These are phyloP conservation scores for Dasypolia templi DNA, from an alignment of 2,888 invertebrate genomes.

Conservation along the genomic window DNA sequence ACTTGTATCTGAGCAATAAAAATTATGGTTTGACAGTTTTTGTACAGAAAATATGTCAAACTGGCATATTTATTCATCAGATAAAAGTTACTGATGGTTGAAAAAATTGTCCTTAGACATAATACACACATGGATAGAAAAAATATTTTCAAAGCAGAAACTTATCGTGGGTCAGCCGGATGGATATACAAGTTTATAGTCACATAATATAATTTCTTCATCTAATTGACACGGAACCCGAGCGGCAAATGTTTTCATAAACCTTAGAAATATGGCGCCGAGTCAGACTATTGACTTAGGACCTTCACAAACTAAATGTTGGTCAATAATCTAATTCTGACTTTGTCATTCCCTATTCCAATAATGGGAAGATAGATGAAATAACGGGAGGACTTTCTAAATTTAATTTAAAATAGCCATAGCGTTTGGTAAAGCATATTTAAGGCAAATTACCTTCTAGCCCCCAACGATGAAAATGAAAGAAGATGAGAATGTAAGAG, in stretches of 20 bases:
- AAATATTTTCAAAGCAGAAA: background rate
- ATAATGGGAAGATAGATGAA: background rate
- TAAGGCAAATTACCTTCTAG: background rate
- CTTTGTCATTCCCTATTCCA: slow-evolving; percentile 24
- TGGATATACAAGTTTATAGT: slow-evolving; percentile 15
- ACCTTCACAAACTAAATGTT: slow-evolving; percentile 31
- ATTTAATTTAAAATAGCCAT: slow-evolving; percentile 5
- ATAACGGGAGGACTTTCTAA: slow-evolving; percentile 1
- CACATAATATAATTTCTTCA: slow-evolving; percentile 39
- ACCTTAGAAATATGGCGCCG: slow-evolving; percentile 40
- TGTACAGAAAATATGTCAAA: no score
- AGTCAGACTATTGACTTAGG: slow-evolving; percentile 53
- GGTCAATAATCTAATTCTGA: slow-evolving; percentile 42
- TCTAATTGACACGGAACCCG: slow-evolving; percentile 38
- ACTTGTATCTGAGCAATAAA: no score
- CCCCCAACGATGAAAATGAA: no score
- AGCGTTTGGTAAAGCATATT: no score
- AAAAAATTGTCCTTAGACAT: no score
- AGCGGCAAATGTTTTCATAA: slow-evolving; percentile 36
- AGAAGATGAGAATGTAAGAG: no score
- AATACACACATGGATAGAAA: background rate
- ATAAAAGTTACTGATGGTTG: no score
- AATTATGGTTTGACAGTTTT: no score
- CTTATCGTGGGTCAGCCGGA: background rate
- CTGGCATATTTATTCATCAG: no score